These are phyloP conservation scores for Aselliscus stoliczkanus DNA, from an alignment of 2,797 vertebrate genomes.

Conservation along the genomic window DNA sequence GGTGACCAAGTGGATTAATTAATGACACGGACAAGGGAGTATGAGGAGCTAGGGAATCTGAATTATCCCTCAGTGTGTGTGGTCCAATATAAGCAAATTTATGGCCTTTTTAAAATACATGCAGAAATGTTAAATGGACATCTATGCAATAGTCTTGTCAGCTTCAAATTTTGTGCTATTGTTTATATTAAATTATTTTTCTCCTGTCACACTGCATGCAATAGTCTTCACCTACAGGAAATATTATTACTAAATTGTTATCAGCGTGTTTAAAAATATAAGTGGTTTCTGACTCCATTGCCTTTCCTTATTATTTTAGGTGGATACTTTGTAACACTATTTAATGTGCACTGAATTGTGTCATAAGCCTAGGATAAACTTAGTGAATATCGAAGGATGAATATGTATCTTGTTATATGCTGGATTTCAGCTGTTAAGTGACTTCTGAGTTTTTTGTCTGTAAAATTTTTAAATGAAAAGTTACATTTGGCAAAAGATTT, in stretches of 20 bases:
- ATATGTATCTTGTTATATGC: background rate
- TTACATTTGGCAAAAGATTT: conserved; percentile 12
- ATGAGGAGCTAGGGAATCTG: rapidly evolving
- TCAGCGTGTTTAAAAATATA: background rate
- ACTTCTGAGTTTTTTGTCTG: conserved; percentile 12
- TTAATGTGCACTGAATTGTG: background rate
- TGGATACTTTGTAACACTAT: background rate
- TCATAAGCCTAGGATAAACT: background rate
- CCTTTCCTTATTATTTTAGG: background rate
- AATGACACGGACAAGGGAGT: background rate
- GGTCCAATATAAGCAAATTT: background rate
- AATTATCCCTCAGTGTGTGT: background rate
- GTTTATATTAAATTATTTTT: conserved; percentile 15
- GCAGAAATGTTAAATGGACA: conserved; percentile 45
- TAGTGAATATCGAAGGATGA: background rate
- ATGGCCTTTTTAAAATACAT: background rate
- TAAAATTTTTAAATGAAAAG: conserved; percentile 25
- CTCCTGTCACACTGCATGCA: background rate
- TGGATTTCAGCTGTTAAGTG: conserved; percentile 9
- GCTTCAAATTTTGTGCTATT: background rate
- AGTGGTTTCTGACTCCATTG: background rate
- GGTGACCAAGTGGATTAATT: background rate
- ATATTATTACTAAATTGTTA: background rate
- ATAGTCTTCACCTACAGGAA: background rate
- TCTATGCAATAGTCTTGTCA: background rate